Percentiles rank a stretch among this genome's conserved stretches.
These are phyloP conservation scores for Hiodon tergisus DNA, from an alignment of 2,113 vertebrate species.

Conservation along the genomic window DNA sequence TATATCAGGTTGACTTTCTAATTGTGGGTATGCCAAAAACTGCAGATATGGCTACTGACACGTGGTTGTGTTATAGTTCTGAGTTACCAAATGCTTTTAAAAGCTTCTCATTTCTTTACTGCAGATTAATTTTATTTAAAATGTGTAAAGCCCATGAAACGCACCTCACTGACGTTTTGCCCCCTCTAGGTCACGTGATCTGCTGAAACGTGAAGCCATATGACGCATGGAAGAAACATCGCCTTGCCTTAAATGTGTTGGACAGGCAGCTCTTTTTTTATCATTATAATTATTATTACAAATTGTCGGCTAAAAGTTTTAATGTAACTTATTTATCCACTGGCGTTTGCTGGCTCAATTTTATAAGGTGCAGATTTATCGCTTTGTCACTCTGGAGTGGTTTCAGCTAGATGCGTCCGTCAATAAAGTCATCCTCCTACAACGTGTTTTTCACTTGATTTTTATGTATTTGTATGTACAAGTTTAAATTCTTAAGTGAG, in stretches of 20 bases:
- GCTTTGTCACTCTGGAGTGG: constrained; percentile 48
- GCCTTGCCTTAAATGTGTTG: constrained; percentile 44
- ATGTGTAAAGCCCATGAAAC: too few relatives aligned
- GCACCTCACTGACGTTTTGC: neutral
- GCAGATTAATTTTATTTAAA: too few relatives aligned
- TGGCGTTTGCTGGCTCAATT: constrained; percentile 50
- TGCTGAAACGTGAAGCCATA: constrained; percentile 43
- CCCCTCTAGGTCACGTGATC: constrained; percentile 50
- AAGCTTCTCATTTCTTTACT: neutral
- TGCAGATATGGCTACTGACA: too few relatives aligned
- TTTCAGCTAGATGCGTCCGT: constrained; percentile 38
- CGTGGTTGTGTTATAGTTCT: too few relatives aligned
- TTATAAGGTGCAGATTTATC: constrained; percentile 63
- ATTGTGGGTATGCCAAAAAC: neutral
- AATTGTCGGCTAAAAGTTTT: constrained; percentile 36
- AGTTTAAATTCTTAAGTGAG: too few relatives aligned
- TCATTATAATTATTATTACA: constrained; percentile 32
- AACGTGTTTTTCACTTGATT: constrained; percentile 14
- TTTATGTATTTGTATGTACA: constrained; percentile 12
- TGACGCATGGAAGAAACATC: constrained; percentile 44
- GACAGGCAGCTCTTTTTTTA: constrained; percentile 45
- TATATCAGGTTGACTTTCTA: neutral
- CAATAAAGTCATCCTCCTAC: constrained; percentile 58
- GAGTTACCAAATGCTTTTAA: too few relatives aligned
- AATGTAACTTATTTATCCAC: constrained; percentile 42